phyloP scores from a whole-genome alignment of 53 echinoderm and acorn worm species.

The Temnopleurus reevesii region DNA sequence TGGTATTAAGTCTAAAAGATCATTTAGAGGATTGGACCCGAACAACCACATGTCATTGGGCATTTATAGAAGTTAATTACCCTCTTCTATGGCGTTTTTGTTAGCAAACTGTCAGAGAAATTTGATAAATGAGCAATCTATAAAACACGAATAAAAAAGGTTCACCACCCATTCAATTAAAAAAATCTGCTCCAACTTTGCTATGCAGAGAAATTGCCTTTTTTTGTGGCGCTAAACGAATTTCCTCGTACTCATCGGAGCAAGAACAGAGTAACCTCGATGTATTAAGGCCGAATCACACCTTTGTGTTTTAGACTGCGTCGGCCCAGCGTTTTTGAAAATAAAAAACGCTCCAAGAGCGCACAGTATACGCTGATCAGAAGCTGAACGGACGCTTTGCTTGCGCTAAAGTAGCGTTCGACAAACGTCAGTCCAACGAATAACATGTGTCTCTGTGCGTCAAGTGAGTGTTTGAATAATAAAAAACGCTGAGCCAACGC shows the following conservation, averaged over 20 bases:
- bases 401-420: no score
- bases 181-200: conserved; percentile 16
- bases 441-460: no score
- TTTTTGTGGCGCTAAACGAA: neutral
- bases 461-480: no score
- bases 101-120: conserved; percentile 48
- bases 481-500: no score
- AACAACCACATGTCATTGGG: conserved; percentile 55
- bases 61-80: conserved; percentile 59
- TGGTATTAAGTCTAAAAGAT: conserved; percentile 37
- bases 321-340: no score
- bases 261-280: neutral
- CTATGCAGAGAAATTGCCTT: neutral
- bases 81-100: conserved; percentile 44
- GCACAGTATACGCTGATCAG: no score
- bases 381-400: no score
- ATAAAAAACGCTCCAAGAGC: no score
- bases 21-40: conserved; percentile 45
- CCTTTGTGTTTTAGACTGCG: no score
- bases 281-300: no score
- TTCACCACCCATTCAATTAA: conserved; percentile 48
- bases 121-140: conserved; percentile 33
- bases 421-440: no score
- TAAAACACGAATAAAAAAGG: neutral
- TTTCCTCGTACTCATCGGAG: neutral